phyloP scores from a whole-genome alignment of 2,888 invertebrate genomes.

The Xanthorhoe spadicearia region DNA sequence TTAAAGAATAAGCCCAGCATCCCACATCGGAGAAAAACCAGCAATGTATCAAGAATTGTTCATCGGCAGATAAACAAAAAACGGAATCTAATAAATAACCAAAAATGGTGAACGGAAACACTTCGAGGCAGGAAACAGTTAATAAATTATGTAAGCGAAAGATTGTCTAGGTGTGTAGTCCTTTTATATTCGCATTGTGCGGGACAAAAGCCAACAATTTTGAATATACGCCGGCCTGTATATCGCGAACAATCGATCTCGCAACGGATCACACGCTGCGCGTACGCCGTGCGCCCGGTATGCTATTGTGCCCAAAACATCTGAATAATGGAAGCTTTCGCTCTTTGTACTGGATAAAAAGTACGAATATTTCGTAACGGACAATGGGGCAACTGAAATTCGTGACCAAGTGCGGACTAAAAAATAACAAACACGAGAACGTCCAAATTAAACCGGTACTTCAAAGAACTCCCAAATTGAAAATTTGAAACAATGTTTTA shows the following conservation, averaged over 20 bases:
- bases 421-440: constrained; percentile 14
- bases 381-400: constrained; percentile 70
- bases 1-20: neutral
- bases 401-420: constrained; percentile 46
- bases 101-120: constrained; percentile 61
- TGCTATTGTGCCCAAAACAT: constrained; percentile 74
- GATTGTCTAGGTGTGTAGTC: constrained; percentile 70
- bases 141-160: constrained; percentile 65
- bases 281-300: constrained; percentile 68
- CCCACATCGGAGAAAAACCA: constrained; percentile 12
- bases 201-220: constrained; percentile 72
- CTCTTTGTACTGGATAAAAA: constrained; percentile 75
- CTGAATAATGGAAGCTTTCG: constrained; percentile 78
- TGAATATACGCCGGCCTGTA: constrained; percentile 71
- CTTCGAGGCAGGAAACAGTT: constrained; percentile 70
- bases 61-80: constrained; percentile 37
- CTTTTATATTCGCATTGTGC: constrained; percentile 69
- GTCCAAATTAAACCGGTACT: neutral
- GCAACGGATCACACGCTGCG: constrained; percentile 79
- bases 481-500: constrained; percentile 30
- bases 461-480: constrained; percentile 21
- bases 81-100: constrained; percentile 49
- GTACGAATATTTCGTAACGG: constrained; percentile 72
- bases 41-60: constrained; percentile 26
- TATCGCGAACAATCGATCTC: constrained; percentile 78